Evolutionary conservation across 2,888 invertebrate species (phyloP), one percentile per base, ranked within the genome.

Genomic region (Perizoma affinitatum): DNA sequence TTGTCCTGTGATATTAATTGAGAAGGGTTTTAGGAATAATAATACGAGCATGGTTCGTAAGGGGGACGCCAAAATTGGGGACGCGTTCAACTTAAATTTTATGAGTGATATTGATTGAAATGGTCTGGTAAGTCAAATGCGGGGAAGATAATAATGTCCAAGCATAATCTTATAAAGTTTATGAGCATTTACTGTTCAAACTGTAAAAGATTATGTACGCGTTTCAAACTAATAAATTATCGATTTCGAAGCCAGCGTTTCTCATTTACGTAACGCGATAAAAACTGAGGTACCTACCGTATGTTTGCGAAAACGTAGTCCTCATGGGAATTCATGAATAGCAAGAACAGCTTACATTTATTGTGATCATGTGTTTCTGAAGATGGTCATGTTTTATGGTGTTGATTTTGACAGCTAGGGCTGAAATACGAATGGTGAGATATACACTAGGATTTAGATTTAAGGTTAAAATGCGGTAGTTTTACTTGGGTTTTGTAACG

Each of bases 311-410:
- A 59, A 60, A 68, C 52, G 55, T 51, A 34, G 36, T 67, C 65
- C 61, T 72, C 67, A 57, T 60, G 47, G 34, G 41, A 43, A 57
- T 58, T 62, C 64, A 63, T 44, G 44, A 53, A 49, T 60, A 69
- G 56, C 69, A 54, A 78, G 76, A 84, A 84, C 83, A 84, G 79
- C 79, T 78, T 73, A 76, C 77, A 72, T 74, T 74, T 65, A 69
- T 73, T 63, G 60, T 72, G 81, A 88, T 90, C 88, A 89, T 88
- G 85, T 89, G 88, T 87, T 87, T 75, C 71, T 63, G 54, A 78
- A 72, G 83, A 84, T 75, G 72, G 83, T 83, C 83, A 85, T 86
- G 73, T 80, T 82, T 70, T 70, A 81, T 83, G 76, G 72, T 77
- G 78, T 79, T 76, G 68, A 50, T 67, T 50, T 58, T 61, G 56